Evolutionary conservation across 2,113 vertebrate species (phyloP), one percentile per base, ranked within the genome.

Genomic region (Solea senegalensis): DNA sequence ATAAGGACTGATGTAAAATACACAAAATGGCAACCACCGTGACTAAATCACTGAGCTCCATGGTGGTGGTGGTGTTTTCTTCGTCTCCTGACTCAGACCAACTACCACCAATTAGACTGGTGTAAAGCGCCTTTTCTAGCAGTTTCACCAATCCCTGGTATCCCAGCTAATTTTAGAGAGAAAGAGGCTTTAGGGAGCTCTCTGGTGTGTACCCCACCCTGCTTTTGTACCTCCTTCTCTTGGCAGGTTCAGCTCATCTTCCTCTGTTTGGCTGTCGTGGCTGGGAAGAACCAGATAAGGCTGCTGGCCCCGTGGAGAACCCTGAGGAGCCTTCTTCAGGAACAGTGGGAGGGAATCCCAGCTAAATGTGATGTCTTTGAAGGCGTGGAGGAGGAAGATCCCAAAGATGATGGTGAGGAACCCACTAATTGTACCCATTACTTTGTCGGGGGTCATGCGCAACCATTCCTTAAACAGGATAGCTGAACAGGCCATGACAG

Each of bases 391-490:
- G 51, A 95, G 93, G 76, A 95, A 96, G 78, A 95, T 95, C 41
- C 95, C 94, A 0, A 93, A 74, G 74, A 95, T 92, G 1, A 94
- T 94, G 72, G 90, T 95, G 71, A 96, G 89, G 85, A 96, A 97
- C 26, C 94, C 95, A 0, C 94, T 95, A 54, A 95, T 89, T 4
- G 93, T 95, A 54, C 93, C 92, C 0, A 92, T 48, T 7, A 90
- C 74, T 8, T 93, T 93, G 34, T 91, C 90, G 1, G 83, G 61
- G 40, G 86, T 89, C 94, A 96, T 93, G 8, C 92, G 77, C 68
- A 95, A 81, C 94, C 94, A 96, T 82, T 96, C 94, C 67, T 95
- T 95, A 84, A 96, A 96, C 53, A 95, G 92, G 77, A 96, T 95
- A 53, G 93, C 94, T 0, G 95, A 96, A 82, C 94, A 97, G 21